phyloP scores from a whole-genome alignment of 2,888 invertebrate species.

The Nezara viridula region DNA sequence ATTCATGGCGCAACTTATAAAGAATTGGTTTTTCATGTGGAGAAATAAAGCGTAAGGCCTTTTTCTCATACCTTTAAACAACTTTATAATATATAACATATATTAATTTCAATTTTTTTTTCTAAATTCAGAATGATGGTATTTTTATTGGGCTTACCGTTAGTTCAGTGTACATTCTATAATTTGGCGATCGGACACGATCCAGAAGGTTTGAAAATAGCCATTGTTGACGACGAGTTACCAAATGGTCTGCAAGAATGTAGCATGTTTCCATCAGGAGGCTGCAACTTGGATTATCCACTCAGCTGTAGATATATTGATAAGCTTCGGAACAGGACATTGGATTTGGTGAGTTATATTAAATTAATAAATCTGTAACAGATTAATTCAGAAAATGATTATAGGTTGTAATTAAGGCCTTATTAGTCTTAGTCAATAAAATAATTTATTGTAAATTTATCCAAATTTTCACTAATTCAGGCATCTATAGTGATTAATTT shows the following conservation, averaged over 20 bases:
- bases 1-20: slow-evolving; percentile 66
- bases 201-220: slow-evolving; percentile 69
- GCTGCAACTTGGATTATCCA: slow-evolving; percentile 65
- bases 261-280: slow-evolving; percentile 60
- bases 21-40: slow-evolving; percentile 66
- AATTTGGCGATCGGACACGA: slow-evolving; percentile 70
- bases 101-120: not conserved
- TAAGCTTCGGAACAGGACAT: slow-evolving; percentile 63
- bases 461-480: too few relatives aligned
- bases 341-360: slow-evolving; percentile 63
- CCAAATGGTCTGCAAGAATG: slow-evolving; percentile 64
- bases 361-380: not conserved
- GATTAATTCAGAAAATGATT: not conserved
- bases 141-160: slow-evolving; percentile 71
- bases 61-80: not conserved
- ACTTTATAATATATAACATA: not conserved
- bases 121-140: slow-evolving; percentile 68
- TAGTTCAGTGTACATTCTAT: slow-evolving; percentile 71
- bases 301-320: slow-evolving; percentile 65
- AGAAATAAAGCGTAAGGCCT: slow-evolving; percentile 66
- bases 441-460: too few relatives aligned
- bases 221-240: slow-evolving; percentile 70
- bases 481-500: too few relatives aligned
- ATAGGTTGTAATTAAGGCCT: too few relatives aligned
- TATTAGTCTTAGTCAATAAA: too few relatives aligned